Percentiles rank a stretch among this genome's conserved stretches.
phyloP scores from a whole-genome alignment of 2,113 vertebrate species.

The Deroptyus accipitrinus region DNA sequence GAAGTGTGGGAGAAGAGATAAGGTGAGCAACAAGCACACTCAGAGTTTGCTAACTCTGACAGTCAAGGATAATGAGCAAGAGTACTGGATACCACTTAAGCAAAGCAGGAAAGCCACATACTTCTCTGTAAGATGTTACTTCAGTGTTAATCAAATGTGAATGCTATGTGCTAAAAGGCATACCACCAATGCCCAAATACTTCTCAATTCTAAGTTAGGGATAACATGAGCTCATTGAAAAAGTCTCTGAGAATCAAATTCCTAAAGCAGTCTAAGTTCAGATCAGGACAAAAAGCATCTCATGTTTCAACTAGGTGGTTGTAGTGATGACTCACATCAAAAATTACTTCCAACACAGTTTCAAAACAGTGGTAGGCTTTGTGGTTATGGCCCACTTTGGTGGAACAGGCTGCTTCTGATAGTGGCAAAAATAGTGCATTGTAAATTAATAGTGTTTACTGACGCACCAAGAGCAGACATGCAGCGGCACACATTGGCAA shows the following conservation, averaged over 20 bases:
- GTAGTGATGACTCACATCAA: neutral
- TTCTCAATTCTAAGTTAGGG: neutral
- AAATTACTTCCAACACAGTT: neutral
- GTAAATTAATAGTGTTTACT: neutral
- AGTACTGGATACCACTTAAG: neutral
- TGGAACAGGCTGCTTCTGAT: neutral
- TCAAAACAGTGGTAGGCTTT: neutral
- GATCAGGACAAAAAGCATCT: neutral
- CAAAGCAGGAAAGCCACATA: neutral
- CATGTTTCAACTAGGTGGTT: neutral
- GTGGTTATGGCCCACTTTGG: neutral
- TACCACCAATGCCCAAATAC: neutral
- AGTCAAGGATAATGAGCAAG: neutral
- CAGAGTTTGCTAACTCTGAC: neutral
- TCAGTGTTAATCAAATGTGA: neutral
- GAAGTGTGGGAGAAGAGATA: neutral
- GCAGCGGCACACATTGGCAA: neutral
- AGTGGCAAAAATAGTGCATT: neutral
- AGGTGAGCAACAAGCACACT: neutral
- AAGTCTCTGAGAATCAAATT: neutral
- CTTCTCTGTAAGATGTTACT: neutral
- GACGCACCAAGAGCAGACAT: neutral
- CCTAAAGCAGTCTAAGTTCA: neutral
- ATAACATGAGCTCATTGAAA: neutral
- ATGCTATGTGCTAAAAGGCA: rapidly evolving